Percentiles rank a stretch among this genome's conserved stretches.
Evolutionary conservation across 37 sponge, comb jelly and placozoan genomes (phyloP).

Genomic region (Beroe forskalii): DNA sequence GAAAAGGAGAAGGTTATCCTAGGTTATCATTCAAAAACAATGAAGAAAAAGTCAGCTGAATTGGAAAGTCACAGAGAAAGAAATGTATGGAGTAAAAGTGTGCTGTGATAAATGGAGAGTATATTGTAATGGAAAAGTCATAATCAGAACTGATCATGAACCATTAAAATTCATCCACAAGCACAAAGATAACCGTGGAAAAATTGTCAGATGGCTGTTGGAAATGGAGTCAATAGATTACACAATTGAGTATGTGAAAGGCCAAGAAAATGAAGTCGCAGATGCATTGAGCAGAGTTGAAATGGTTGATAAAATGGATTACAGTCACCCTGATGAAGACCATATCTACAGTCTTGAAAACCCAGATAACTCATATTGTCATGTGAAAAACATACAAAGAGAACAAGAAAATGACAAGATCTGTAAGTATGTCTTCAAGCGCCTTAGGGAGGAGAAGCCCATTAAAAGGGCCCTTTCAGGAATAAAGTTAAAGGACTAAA

Average conservation of each 20-base stretch:
- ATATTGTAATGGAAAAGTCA: not conserved
- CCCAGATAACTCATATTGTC: too few relatives aligned
- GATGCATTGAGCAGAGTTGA: not conserved
- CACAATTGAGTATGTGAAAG: not conserved
- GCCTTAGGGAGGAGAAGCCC: too few relatives aligned
- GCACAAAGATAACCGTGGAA: not conserved
- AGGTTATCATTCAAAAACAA: not conserved
- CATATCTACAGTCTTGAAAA: too few relatives aligned
- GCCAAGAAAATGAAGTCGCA: not conserved
- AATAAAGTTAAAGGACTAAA: too few relatives aligned
- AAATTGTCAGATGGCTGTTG: not conserved
- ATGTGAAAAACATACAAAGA: too few relatives aligned
- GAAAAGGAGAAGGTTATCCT: not conserved
- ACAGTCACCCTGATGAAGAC: too few relatives aligned
- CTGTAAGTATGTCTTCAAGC: too few relatives aligned
- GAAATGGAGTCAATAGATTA: not conserved
- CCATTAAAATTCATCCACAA: not conserved
- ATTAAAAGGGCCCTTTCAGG: too few relatives aligned
- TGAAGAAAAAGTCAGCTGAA: not conserved
- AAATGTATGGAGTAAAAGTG: not conserved
- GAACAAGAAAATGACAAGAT: too few relatives aligned
- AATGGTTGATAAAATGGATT: too few relatives aligned
- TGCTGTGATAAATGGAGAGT: not conserved
- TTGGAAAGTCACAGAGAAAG: constrained; percentile 7
- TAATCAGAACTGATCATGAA: not conserved